phyloP scores from a whole-genome alignment of 2,797 vertebrate species.

The Micromesistius poutassou region DNA sequence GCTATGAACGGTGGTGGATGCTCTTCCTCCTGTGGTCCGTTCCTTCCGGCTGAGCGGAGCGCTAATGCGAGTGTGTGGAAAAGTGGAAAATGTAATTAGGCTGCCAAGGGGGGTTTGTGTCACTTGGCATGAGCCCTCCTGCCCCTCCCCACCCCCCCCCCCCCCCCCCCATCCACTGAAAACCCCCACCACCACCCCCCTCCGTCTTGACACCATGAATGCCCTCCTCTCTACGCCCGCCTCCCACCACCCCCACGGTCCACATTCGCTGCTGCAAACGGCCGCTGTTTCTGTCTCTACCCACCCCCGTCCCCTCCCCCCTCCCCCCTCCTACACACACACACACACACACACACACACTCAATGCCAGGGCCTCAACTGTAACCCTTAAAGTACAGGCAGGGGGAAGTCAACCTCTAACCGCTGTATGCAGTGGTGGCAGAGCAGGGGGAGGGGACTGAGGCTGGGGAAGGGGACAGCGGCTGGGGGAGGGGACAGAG shows the following conservation, averaged over 20 bases:
- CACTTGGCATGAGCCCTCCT: constrained; percentile 66
- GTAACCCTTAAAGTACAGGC: too few relatives aligned
- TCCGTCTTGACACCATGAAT: too few relatives aligned
- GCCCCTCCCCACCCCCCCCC: constrained; percentile 14
- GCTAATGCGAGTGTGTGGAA: constrained; percentile 78
- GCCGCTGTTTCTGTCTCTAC: background rate
- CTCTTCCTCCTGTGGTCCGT: constrained; percentile 64
- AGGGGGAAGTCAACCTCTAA: too few relatives aligned
- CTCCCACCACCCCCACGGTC: constrained; percentile 32
- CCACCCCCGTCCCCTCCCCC: constrained; percentile 27
- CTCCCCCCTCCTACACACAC: constrained; percentile 24
- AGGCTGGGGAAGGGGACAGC: too few relatives aligned
- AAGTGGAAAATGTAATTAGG: constrained; percentile 83
- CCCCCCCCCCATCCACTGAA: constrained; percentile 17
- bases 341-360: constrained; percentile 19
- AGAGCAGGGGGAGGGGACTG: too few relatives aligned
- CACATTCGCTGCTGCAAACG: background rate
- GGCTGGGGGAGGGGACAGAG: too few relatives aligned
- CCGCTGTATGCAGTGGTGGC: too few relatives aligned
- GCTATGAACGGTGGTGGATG: constrained; percentile 29
- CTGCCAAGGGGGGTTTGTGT: constrained; percentile 77
- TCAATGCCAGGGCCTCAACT: too few relatives aligned
- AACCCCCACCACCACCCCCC: too few relatives aligned
- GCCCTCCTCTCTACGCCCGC: constrained; percentile 11
- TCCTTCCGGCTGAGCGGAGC: constrained; percentile 69